phyloP scores from a whole-genome alignment of 2,113 vertebrate genomes.

The Willisornis vidua region DNA sequence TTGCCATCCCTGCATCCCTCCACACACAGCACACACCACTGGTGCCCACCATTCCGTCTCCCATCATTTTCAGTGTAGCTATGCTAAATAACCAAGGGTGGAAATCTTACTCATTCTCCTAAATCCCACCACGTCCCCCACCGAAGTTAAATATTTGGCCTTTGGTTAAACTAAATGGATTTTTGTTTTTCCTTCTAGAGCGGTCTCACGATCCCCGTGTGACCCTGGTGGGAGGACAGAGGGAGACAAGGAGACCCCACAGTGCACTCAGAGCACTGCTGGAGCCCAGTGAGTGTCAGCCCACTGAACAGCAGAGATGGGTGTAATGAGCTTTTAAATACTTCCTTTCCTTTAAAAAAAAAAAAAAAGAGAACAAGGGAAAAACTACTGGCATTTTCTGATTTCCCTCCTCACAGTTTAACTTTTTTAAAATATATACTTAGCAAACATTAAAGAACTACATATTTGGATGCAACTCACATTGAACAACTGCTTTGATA shows the following conservation, averaged over 20 bases:
- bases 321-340: conserved; percentile 11
- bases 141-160: conserved; percentile 36
- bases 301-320: not conserved
- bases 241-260: not conserved
- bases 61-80: not conserved
- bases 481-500: not conserved
- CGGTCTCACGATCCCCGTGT: conserved; percentile 12
- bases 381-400: not conserved
- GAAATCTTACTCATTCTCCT: not conserved
- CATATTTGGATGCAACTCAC: not conserved
- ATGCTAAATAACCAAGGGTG: not conserved
- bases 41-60: rapidly evolving
- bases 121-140: not conserved
- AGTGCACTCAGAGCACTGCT: not conserved
- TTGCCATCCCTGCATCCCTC: too few relatives aligned
- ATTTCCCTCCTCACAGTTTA: not conserved
- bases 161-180: not conserved
- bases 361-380: not conserved
- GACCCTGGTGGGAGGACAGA: conserved; percentile 3
- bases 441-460: not conserved
- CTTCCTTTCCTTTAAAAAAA: not conserved
- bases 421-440: not conserved
- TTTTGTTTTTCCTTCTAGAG: not conserved
- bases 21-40: not conserved
- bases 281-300: not conserved